Percentiles rank a stretch among this genome's conserved stretches.
Conservation (phyloP, 2,113 vertebrate species). For the Progne subis region DNA sequence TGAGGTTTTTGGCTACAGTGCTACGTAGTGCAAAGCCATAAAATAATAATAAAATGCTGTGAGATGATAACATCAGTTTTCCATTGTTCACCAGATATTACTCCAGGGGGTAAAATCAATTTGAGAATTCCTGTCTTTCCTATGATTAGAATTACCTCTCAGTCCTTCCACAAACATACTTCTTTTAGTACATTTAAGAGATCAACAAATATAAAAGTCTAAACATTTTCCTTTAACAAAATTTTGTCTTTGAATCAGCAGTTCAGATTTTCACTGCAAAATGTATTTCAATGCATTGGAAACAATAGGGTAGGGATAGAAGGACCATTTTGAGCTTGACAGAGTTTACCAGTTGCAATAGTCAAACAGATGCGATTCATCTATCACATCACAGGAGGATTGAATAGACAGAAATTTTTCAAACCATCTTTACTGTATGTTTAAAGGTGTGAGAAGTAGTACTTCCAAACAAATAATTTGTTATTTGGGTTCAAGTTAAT, state of each 20-base stretch:
- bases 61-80: neutral
- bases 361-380: neutral
- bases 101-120: slow-evolving; percentile 3
- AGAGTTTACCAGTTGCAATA: neutral
- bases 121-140: neutral
- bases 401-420: neutral
- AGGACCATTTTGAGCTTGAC: neutral
- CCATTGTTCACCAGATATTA: slow-evolving; percentile 12
- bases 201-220: neutral
- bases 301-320: neutral
- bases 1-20: neutral
- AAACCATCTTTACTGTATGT: neutral
- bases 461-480: neutral
- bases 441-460: neutral
- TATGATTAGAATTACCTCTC: neutral
- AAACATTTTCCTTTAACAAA: neutral
- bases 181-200: neutral
- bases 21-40: neutral
- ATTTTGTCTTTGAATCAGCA: neutral
- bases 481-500: neutral
- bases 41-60: neutral
- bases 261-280: neutral
- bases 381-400: neutral
- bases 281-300: neutral
- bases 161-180: neutral